A percentile compares a stretch with the other conserved stretches of the same genome.
These are phyloP conservation scores for Acrobasis suavella DNA, from an alignment of 2,888 invertebrate genomes.

Conservation along the genomic window DNA sequence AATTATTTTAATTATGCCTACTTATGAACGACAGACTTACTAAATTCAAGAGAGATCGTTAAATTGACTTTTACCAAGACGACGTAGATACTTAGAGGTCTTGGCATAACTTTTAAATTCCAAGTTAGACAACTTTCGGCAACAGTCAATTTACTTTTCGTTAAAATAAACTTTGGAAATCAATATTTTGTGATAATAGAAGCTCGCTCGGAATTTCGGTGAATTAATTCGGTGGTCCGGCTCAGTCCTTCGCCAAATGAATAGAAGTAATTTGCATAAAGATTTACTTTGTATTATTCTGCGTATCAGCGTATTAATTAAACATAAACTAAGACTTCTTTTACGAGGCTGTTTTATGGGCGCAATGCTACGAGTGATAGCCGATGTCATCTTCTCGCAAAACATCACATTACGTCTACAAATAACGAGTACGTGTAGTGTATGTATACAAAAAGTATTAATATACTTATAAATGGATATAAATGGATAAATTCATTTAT, in stretches of 20 bases:
- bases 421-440: no score
- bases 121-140: slow-evolving; percentile 26
- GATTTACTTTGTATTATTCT: no score
- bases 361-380: no score
- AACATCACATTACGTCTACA: no score
- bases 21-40: slow-evolving; percentile 14
- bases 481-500: no score
- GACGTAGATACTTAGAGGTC: slow-evolving; percentile 12
- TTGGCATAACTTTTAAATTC: slow-evolving; percentile 24
- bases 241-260: neutral
- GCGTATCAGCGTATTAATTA: no score
- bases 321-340: no score
- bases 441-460: no score
- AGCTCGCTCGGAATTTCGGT: slow-evolving; percentile 4
- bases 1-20: slow-evolving; percentile 18
- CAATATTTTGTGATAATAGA: slow-evolving; percentile 40
- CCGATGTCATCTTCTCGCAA: no score
- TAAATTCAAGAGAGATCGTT: slow-evolving; percentile 21
- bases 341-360: no score
- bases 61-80: slow-evolving; percentile 23
- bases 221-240: slow-evolving; percentile 5
- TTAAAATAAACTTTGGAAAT: slow-evolving; percentile 37
- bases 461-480: no score
- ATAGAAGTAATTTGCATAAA: neutral
- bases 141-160: slow-evolving; percentile 34